Percentiles rank a stretch among this genome's conserved stretches.
phyloP scores from a whole-genome alignment of 2,888 invertebrate genomes.

The Gandaritis pyraliata region DNA sequence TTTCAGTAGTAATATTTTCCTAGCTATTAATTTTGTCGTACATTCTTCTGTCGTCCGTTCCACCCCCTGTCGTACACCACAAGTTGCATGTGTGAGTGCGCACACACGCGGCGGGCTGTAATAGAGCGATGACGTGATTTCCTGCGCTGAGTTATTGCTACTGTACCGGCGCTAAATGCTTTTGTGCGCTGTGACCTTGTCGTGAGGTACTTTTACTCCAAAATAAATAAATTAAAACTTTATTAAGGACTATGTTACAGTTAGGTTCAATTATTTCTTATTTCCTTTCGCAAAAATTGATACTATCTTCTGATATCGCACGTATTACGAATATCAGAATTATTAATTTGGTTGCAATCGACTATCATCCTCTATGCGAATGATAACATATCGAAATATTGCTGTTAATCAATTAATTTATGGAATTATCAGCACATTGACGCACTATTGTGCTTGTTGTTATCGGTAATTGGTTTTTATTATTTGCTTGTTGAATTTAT shows the following conservation, averaged over 20 bases:
- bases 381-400: slow-evolving; percentile 50
- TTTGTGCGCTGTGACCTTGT: slow-evolving; percentile 64
- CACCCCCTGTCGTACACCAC: slow-evolving; percentile 45
- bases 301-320: background rate
- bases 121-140: slow-evolving; percentile 85
- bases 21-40: slow-evolving; percentile 33
- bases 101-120: slow-evolving; percentile 66
- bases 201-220: slow-evolving; percentile 34
- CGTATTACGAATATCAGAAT: background rate
- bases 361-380: slow-evolving; percentile 13
- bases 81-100: slow-evolving; percentile 48
- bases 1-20: too few species aligned
- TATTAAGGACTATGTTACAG: too few species aligned
- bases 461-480: slow-evolving; percentile 49
- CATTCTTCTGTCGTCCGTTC: slow-evolving; percentile 39
- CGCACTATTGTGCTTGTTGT: slow-evolving; percentile 44
- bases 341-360: slow-evolving; percentile 18
- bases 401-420: slow-evolving; percentile 44
- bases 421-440: slow-evolving; percentile 44
- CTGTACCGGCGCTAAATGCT: slow-evolving; percentile 82
- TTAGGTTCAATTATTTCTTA: background rate
- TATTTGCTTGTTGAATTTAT: slow-evolving; percentile 25
- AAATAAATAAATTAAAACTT: background rate
- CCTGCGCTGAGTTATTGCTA: slow-evolving; percentile 84
- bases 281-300: background rate